Conservation (phyloP, 2,113 vertebrate genomes). For the Pampusana beccarii region DNA sequence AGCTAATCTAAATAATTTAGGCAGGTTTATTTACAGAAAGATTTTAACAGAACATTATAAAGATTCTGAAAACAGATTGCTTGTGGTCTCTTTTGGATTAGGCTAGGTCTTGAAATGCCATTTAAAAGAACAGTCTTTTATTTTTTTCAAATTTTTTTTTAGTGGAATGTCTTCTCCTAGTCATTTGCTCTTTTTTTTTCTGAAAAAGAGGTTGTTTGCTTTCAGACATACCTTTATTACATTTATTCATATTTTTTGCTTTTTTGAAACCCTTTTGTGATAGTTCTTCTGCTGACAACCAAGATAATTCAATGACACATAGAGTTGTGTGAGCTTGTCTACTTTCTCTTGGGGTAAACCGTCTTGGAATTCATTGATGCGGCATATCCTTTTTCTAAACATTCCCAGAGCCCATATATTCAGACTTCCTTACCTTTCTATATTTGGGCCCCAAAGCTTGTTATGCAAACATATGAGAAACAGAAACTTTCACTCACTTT, state of each 20-base stretch:
- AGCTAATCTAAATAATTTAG: slow-evolving; percentile 46
- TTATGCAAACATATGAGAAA: slow-evolving; percentile 14
- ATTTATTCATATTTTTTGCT: neutral
- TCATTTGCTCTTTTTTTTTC: neutral
- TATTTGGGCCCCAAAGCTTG: slow-evolving; percentile 16
- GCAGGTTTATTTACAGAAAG: slow-evolving; percentile 8
- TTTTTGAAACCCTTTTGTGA: neutral
- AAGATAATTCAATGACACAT: slow-evolving; percentile 20
- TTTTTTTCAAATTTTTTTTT: neutral
- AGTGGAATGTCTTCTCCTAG: neutral
- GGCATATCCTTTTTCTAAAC: slow-evolving; percentile 11
- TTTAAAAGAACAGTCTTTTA: neutral
- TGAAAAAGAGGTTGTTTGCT: neutral
- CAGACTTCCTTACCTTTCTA: slow-evolving; percentile 11
- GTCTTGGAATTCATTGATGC: slow-evolving; percentile 20
- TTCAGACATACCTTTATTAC: neutral
- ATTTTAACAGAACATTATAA: slow-evolving; percentile 3
- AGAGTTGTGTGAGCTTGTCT: slow-evolving; percentile 5
- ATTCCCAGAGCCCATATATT: slow-evolving; percentile 14
- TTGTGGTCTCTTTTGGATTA: slow-evolving; percentile 10
- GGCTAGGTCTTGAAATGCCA: neutral
- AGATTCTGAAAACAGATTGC: slow-evolving; percentile 16
- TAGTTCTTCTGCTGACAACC: neutral
- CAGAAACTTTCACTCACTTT: neutral
- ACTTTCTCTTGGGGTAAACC: neutral